phyloP scores from a whole-genome alignment of 2,113 vertebrate genomes.

The Hipposideros armiger region DNA sequence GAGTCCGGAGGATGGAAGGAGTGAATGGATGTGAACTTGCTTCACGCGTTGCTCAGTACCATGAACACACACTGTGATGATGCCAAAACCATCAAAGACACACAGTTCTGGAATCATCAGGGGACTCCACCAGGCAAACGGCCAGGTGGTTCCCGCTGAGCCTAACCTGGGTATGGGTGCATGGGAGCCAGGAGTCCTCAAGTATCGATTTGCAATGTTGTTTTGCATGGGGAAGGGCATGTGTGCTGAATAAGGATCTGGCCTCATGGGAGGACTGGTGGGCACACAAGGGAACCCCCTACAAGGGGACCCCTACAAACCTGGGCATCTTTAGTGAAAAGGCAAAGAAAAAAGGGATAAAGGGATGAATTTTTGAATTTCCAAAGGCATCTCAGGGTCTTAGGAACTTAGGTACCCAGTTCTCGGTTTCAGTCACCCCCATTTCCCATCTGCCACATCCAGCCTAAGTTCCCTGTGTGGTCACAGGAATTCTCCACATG shows the following conservation, averaged over 20 bases:
- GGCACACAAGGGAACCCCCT: neutral
- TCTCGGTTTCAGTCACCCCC: neutral
- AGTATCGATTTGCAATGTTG: too few relatives aligned
- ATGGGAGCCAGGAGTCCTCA: neutral
- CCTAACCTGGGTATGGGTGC: neutral
- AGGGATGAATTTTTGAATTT: neutral
- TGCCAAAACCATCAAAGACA: neutral
- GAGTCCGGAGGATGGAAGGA: neutral
- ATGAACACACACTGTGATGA: neutral
- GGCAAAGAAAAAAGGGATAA: neutral
- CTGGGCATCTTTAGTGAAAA: neutral
- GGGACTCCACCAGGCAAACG: neutral
- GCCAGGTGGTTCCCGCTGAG: neutral
- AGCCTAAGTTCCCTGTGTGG: neutral
- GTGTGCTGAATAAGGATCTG: neutral
- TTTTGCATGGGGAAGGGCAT: neutral
- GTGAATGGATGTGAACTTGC: neutral
- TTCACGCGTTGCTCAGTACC: fast-evolving
- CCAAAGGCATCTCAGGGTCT: neutral
- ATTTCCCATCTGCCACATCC: neutral
- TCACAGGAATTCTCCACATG: neutral
- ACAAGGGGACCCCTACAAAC: neutral
- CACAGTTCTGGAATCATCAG: neutral
- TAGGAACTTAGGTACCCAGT: neutral
- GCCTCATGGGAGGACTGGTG: fast-evolving